These are phyloP conservation scores for Luperina nickerlii DNA, from an alignment of 2,888 invertebrate species.

Conservation along the genomic window DNA sequence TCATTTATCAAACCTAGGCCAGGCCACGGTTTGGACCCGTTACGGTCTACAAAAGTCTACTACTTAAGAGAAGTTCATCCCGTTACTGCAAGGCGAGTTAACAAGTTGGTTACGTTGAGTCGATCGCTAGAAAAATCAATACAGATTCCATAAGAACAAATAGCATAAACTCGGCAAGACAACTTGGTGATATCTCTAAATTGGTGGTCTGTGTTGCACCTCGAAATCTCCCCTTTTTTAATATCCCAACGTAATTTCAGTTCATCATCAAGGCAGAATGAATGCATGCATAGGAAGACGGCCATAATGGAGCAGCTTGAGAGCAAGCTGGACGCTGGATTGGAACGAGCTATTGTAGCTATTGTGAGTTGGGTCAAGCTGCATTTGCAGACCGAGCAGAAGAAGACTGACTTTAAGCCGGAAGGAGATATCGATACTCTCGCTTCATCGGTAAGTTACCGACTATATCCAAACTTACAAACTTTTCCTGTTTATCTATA, in stretches of 20 bases:
- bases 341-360: constrained; percentile 96
- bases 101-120: neutral
- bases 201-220: constrained; percentile 22
- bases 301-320: constrained; percentile 96
- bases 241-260: constrained; percentile 84
- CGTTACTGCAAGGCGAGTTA: neutral
- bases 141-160: neutral
- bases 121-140: neutral
- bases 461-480: neutral
- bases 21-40: neutral
- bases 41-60: neutral
- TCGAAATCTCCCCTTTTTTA: constrained; percentile 1
- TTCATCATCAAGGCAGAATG: constrained; percentile 96
- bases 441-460: constrained; percentile 92
- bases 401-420: constrained; percentile 97
- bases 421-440: constrained; percentile 96
- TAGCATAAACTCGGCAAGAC: neutral
- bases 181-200: constrained; percentile 10
- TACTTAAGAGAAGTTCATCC: neutral
- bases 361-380: constrained; percentile 97
- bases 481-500: neutral
- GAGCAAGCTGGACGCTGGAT: constrained; percentile 96
- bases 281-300: constrained; percentile 96
- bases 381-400: constrained; percentile 97
- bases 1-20: neutral